Base-by-base conservation (phyloP, 2,113 vertebrate species). In the Psilopogon haemacephalus region DNA sequence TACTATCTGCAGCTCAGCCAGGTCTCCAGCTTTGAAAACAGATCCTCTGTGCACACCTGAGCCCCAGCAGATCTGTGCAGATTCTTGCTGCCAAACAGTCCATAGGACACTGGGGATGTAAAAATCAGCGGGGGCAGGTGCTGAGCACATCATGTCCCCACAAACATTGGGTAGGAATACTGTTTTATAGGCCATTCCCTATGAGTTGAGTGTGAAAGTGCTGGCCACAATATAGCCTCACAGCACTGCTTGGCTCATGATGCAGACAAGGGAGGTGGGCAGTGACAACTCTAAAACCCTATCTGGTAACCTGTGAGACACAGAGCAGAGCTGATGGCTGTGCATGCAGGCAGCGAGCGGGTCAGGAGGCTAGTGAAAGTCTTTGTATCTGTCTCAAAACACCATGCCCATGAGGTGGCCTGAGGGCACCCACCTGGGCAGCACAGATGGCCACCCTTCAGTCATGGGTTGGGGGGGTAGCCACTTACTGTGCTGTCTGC, bases 261-360 rank as follows among this genome's bases (percentile, higher is more conserved):
- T 28, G 35, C 65, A 33, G 65, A 8, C 7, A 9, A 56, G 48
- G 58, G 63, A 23, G 9, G 2, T 9, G 72, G 68, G 42, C 32
- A 64, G 28, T 4, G 50, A 35, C 46, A 62, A 4, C 17, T 30
- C 56, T 48, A n/a, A n/a, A 38, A 5, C 21, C 15, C 32, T 28
- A 12, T 5, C 24, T 4, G 10, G 62, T 15, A 32, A 28, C 79
- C 37, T 37, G 18, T 1, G 7, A 37, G 50, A 63, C 55, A 46
- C 2, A 3, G 26, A 68, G 89, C 42, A 44, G 58, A 60, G 27
- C 15, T 0, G 0, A 7, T 3, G 14, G 54, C 54, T 15, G 1
- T 3, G 15, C 15, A n/a, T 0, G 1, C 33, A 12, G 55, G 28
- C 1, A 4, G 32, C 4, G 30, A 69, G 55, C 35, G 27, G 55